Conservation (phyloP, 1,140 invertebrate species). For the Harlomillsia oculata region DNA sequence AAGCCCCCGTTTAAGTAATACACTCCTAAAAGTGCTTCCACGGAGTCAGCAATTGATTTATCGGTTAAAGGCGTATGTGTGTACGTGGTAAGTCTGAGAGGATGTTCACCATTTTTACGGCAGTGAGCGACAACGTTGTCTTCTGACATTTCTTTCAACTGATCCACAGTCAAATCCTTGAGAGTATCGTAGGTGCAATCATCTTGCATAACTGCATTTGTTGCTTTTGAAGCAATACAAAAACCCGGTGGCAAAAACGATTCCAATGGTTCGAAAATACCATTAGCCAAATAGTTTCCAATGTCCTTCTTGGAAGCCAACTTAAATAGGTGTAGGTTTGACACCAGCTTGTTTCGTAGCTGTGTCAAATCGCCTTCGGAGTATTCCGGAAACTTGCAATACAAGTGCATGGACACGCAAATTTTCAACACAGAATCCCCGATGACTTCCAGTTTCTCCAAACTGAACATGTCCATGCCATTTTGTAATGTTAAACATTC, state of each 20-base stretch:
- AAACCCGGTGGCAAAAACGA: constrained; percentile 17
- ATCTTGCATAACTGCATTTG: not conserved
- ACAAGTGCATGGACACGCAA: constrained; percentile 8
- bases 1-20: constrained; percentile 21
- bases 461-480: constrained; percentile 6
- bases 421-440: constrained; percentile 33
- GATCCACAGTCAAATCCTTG: not conserved
- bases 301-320: constrained; percentile 8
- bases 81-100: too few relatives aligned
- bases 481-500: too few relatives aligned
- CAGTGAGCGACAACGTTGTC: too few relatives aligned
- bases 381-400: not conserved
- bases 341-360: constrained; percentile 17
- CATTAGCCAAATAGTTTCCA: constrained; percentile 10
- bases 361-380: constrained; percentile 24
- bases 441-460: constrained; percentile 31
- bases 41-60: constrained; percentile 27
- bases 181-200: constrained; percentile 1
- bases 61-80: constrained; percentile 13
- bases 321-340: constrained; percentile 18
- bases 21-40: constrained; percentile 33
- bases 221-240: not conserved
- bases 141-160: too few relatives aligned
- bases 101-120: too few relatives aligned
- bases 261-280: constrained; percentile 23